Evolutionary conservation across 2,113 vertebrate genomes (phyloP), one percentile per base, ranked within the genome.

Genomic region (Ardeotis arabs): DNA sequence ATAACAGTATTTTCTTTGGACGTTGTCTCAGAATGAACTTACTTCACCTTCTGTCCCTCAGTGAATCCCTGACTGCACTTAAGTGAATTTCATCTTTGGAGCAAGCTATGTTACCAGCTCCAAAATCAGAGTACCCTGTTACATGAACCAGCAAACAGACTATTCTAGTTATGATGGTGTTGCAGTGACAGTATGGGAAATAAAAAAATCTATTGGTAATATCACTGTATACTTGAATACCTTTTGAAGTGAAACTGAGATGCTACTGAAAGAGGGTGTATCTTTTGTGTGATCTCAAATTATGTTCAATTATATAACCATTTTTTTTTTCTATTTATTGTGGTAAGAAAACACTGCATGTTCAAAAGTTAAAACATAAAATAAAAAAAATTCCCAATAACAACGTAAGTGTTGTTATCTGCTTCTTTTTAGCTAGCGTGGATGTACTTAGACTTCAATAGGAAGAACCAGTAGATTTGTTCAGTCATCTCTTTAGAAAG

Each of bases 191-290:
- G 8, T 72, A 29, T 10, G 27, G 37, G 73, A 93, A 69, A 14
- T 53, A 3, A 33, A 31, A n/a, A 14, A 4, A 14, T 2, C n/a
- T 55, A 4, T 87, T 2, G 1, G 4, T 66, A 35, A 8, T 83
- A 62, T 69, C 12, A 17, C 6, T 80, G 37, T 11, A 39, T 78
- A 29, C 14, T 78, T 47, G 44, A 69, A 68, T 5, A 45, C 4
- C 21, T 77, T 81, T 58, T 79, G 44, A 82, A 90, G 52, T 18
- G 41, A 69, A 84, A 52, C 11, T 25, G 56, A 78, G 58, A 41
- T 52, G 29, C 82, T 69, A 23, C 7, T 73, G 39, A 69, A 47
- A 72, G 31, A 52, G 7, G 4, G 3, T 5, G 1, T 35, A 23
- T 41, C 5, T 94, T 89, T 75, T 41, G 4, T 9, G 2, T 90